Base-by-base conservation (phyloP, 2,113 vertebrate genomes). In the Lepisosteus oculatus region DNA sequence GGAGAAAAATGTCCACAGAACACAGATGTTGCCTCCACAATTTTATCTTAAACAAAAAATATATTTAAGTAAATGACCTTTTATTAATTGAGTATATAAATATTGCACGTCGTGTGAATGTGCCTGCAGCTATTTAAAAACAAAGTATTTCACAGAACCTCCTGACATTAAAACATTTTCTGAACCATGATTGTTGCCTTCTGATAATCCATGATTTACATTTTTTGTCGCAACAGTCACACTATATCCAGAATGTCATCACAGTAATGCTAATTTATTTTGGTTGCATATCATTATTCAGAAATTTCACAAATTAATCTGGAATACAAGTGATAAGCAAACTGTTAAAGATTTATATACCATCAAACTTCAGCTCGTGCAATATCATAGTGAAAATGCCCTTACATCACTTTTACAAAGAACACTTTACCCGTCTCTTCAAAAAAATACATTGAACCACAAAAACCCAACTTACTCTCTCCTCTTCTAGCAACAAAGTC, bases 191-290 rank as follows among this genome's bases (percentile, higher is more conserved):
- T 63, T 51, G 63, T 43, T 43, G 42, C 71, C 72, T 67, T 42
- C 55, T 55, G 69, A 65, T 67, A 42, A 3, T 41, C 17, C 17
- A 9, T 55, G 62, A 43, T 54, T 61, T 73, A 17, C 12, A 74
- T 64, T 74, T 29, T 67, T 69, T n/a, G n/a, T 76, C 44, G 72
- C 79, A 61, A 76, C 47, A 68, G 70, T 77, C 74, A 79, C 63
- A 76, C 78, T 68, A 81, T 29, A 29, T 77, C 77, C 84, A 84
- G 84, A 91, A 90, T 78, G 84, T 80, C 83, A 81, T 87, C 78
- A 82, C 83, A 83, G 87, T 86, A 92, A 92, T 90, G 90, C 90
- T 92, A 89, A 91, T 89, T 89, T 91, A 91, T 92, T 91, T 92
- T 92, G 90, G 91, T 93, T 93, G 90, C 90, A 90, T 93, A 92